These are phyloP conservation scores for Ectemnius cavifrons DNA, from an alignment of 2,888 invertebrate genomes.

Conservation along the genomic window DNA sequence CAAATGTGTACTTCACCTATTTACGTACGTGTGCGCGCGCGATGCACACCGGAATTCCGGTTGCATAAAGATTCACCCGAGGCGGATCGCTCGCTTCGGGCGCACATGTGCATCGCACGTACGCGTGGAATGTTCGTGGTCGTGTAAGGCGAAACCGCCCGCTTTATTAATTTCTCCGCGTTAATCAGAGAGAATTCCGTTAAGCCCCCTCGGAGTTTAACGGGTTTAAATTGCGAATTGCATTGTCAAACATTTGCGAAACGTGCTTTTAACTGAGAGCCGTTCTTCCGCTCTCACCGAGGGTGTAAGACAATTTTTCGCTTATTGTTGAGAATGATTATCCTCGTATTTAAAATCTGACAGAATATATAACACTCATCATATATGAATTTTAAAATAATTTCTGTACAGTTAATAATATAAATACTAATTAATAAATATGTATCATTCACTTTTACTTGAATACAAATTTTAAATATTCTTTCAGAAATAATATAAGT, in stretches of 20 bases:
- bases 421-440: too few relatives aligned
- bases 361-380: background rate
- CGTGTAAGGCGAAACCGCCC: too few relatives aligned
- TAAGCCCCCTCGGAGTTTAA: background rate
- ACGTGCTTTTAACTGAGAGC: background rate
- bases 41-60: constrained; percentile 8
- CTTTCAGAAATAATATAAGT: too few relatives aligned
- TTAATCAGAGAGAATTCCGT: constrained; percentile 3
- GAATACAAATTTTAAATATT: too few relatives aligned
- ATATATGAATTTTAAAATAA: background rate
- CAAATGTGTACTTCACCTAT: constrained; percentile 37
- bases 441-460: too few relatives aligned
- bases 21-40: constrained; percentile 38
- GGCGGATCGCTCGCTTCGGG: background rate
- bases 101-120: too few relatives aligned
- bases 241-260: background rate
- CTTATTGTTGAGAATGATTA: too few relatives aligned
- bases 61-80: constrained; percentile 20
- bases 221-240: constrained; percentile 1
- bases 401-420: background rate
- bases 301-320: too few relatives aligned
- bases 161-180: constrained; percentile 3
- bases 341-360: background rate
- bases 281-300: too few relatives aligned
- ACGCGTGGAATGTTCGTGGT: too few relatives aligned